Conservation (phyloP, 2,113 vertebrate genomes). For the Jacana jacana region DNA sequence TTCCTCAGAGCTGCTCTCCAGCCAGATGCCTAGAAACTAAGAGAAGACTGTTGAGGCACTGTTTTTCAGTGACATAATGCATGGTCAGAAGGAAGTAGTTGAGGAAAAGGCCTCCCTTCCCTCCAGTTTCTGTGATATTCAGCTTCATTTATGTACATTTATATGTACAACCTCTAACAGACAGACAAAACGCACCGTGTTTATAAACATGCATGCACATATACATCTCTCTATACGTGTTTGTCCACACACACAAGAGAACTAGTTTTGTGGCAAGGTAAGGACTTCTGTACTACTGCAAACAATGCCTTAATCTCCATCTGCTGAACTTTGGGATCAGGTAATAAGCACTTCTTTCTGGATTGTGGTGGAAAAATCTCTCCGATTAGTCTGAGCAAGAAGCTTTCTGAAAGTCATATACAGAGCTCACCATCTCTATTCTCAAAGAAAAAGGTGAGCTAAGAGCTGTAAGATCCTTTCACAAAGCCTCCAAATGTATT, state of each 20-base stretch:
- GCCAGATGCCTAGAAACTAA: background rate
- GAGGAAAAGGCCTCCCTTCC: background rate
- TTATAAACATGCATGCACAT: background rate
- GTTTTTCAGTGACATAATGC: background rate
- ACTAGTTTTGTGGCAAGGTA: background rate
- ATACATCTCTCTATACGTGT: background rate
- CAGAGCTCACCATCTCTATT: background rate
- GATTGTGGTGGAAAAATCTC: background rate
- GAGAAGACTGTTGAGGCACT: background rate
- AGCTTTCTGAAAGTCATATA: background rate
- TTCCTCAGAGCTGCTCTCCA: too few species aligned
- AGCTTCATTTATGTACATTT: background rate
- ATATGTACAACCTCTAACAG: background rate
- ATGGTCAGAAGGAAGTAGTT: background rate
- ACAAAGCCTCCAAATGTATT: conserved; percentile 34
- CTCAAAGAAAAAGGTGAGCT: background rate
- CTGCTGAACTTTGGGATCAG: background rate
- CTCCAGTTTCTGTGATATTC: background rate
- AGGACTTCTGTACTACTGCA: background rate
- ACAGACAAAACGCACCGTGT: background rate
- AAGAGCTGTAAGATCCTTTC: background rate
- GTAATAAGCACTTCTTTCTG: background rate
- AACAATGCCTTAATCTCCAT: background rate
- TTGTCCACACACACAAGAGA: background rate
- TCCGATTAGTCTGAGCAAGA: background rate